Base-by-base conservation (phyloP, 2,888 invertebrate species). In the Aleiodes leptofemur region DNA sequence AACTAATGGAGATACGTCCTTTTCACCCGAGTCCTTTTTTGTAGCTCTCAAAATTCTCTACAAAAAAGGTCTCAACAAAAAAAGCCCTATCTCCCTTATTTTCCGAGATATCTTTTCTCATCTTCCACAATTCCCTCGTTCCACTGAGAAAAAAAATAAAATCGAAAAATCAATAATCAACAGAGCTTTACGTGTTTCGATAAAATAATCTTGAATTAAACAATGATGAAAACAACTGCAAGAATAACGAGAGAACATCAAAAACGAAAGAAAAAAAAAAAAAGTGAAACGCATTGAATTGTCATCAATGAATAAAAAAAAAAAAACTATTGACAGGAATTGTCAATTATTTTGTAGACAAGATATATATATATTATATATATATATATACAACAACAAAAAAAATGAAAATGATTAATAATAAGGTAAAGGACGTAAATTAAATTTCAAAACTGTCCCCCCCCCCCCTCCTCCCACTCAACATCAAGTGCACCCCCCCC, bases 331-430 rank as follows among this genome's bases (percentile, higher is more conserved):
- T 82, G 82, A 85, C 83, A 84, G 73, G 79, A 81, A 82, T 82
- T 82, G 87, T 87, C 86, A 87, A 86, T 87, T 86, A 87, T 84
- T 86, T 85, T 83, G 76, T 85, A 85, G 82, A 81, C 80, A 76
- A 82, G 61, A 74, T 71, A 77, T 71, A 77, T 78, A 48, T 34
- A 34, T 78, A 48, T 57, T 59, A 71, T 70, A 69, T 68, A 77
- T 66, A 76, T 64, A 69, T n/a, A n/a, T n/a, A n/a, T n/a, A n/a
- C n/a, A n/a, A n/a, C 55, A 76, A 51, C 13, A 16, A 66, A 53
- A 34, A 34, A 34, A 34, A 34, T 23, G 23, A 72, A 56, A 74
- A 61, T 74, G 74, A 74, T 71, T 74, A 61, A 50, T 48, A 38
- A 69, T 57, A 72, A 73, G 69, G 53, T 43, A 38, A 64, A 57